Conservation (phyloP, 2,888 invertebrate species). For the Mylabris sibirica region DNA sequence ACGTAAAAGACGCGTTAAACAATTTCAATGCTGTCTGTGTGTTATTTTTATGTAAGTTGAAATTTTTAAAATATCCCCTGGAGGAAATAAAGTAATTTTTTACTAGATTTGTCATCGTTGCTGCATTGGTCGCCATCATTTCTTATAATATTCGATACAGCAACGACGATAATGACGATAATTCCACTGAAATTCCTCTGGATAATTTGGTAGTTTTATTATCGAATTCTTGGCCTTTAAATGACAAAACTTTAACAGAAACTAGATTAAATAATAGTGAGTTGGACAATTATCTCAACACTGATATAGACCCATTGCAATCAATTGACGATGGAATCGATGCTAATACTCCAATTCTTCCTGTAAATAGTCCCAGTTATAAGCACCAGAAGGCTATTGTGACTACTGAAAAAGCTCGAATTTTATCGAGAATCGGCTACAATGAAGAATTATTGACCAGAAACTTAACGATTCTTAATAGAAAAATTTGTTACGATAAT, state of each 20-base stretch:
- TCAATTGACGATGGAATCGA: conserved; percentile 67
- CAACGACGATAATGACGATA: conserved; percentile 15
- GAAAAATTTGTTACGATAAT: conserved; percentile 21
- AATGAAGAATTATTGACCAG: conserved; percentile 75
- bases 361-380: conserved; percentile 69
- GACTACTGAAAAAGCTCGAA: conserved; percentile 68
- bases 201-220: conserved; percentile 38
- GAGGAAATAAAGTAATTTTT: background rate
- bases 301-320: conserved; percentile 65
- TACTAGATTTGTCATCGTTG: background rate
- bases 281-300: conserved; percentile 47
- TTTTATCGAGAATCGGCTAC: conserved; percentile 72
- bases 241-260: conserved; percentile 31
- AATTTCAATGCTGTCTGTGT: conserved; percentile 77
- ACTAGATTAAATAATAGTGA: conserved; percentile 27
- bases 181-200: conserved; percentile 27
- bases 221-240: conserved; percentile 41
- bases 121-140: conserved; percentile 11
- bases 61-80: background rate
- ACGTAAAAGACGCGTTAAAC: conserved; percentile 64
- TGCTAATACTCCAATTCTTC: conserved; percentile 62
- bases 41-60: conserved; percentile 73
- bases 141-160: background rate
- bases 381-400: conserved; percentile 76
- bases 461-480: conserved; percentile 39